A percentile compares a stretch with the other conserved stretches of the same genome.
phyloP scores from a whole-genome alignment of 2,113 vertebrate species.

The Phalacrocorax brasilianus region DNA sequence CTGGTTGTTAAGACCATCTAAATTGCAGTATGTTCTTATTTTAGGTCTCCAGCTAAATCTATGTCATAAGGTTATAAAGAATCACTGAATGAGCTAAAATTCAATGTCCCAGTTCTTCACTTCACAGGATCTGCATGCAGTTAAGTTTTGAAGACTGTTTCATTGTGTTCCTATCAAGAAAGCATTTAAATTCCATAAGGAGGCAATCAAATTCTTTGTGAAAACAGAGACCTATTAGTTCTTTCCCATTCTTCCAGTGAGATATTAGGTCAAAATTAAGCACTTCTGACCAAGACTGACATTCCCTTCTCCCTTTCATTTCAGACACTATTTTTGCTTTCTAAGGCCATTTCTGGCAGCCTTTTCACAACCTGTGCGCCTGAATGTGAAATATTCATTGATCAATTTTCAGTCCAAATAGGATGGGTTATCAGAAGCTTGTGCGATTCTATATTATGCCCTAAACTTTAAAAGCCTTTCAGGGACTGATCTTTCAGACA shows the following conservation, averaged over 20 bases:
- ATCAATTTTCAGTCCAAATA: neutral
- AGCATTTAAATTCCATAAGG: neutral
- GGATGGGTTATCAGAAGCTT: neutral
- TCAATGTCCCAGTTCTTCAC: neutral
- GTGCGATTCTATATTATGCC: neutral
- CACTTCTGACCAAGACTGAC: neutral
- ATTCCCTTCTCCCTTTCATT: neutral
- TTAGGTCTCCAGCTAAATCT: neutral
- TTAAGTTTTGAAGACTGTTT: neutral
- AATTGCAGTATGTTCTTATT: slow-evolving; percentile 22
- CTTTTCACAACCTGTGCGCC: neutral
- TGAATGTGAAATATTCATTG: neutral
- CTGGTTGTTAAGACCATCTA: slow-evolving; percentile 25
- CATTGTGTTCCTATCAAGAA: neutral
- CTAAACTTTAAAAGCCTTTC: slow-evolving; percentile 28
- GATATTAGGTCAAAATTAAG: neutral
- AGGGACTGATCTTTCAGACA: slow-evolving; percentile 7
- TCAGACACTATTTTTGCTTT: neutral
- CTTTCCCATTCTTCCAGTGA: neutral
- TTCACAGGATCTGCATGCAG: neutral
- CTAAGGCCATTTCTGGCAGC: neutral
- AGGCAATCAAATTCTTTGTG: neutral
- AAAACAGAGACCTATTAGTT: neutral
- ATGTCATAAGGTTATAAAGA: neutral
- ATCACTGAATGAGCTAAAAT: slow-evolving; percentile 23